Evolutionary conservation across 1,140 invertebrate genomes (phyloP), one percentile per base, ranked within the genome.

Genomic region (Zaprionus nigranus): DNA sequence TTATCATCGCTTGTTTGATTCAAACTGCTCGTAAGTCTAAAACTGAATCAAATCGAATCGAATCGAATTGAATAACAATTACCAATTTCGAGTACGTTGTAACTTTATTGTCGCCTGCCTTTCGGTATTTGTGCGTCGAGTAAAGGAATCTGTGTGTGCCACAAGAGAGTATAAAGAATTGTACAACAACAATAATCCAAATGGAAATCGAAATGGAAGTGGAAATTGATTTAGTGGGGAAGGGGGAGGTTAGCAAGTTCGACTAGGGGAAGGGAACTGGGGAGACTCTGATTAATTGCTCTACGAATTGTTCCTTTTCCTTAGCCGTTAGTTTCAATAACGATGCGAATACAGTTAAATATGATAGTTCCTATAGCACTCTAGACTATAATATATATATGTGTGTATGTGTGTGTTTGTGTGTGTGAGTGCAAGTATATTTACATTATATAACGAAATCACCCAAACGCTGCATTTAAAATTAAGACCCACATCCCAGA

Each of bases 381-480:
- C 40, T 46, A 17, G 40, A 17, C 40, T 53, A 22, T 30, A 43
- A 51, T 24, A 26, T 59, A 59, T 59, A 59, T 30, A 58, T 34
- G 5, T 49, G 13, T 51, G 56, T 60, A n/a, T 57, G 15, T 68
- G 6, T 9, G 6, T 30, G 28, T 65, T 49, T 79, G 60, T 30
- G 2, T 30, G 36, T 65, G 56, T 79, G 60, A 61, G 57, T 67
- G 53, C 79, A 72, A 68, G 36, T 76, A 72, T 84, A 69, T 87
- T 68, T 81, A 88, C 65, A 78, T 77, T 81, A 75, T 54, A 86
- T 88, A 88, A 84, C 71, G 64, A 88, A 88, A 88, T 88, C 84
- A 88, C 84, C 75, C 84, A 88, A 84, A 79, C 71, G 84, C 84
- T 88, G 84, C 85, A 53, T 88, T 88, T 88, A 88, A 72, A 88